phyloP scores from a whole-genome alignment of 1,140 invertebrate species.

The Drosophila aff. region DNA sequence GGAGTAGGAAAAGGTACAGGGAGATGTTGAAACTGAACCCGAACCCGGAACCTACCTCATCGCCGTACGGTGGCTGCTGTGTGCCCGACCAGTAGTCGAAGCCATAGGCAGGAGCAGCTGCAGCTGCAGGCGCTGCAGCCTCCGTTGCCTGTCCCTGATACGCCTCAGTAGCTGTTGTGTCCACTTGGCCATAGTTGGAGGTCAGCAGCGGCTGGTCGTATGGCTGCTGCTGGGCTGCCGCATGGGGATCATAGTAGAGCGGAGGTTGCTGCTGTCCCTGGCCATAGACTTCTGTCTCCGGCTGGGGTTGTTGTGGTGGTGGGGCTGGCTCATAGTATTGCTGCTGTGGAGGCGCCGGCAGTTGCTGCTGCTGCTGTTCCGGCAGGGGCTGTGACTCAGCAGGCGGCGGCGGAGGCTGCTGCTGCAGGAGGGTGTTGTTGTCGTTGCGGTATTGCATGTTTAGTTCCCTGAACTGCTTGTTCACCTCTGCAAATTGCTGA shows the following conservation, averaged over 20 bases:
- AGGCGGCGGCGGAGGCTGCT: neutral
- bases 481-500: constrained; percentile 82
- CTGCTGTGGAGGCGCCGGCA: neutral
- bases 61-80: constrained; percentile 68
- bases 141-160: constrained; percentile 23
- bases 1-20: neutral
- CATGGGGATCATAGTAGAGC: constrained; percentile 70
- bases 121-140: constrained; percentile 2
- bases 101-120: constrained; percentile 18
- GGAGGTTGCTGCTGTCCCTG: constrained; percentile 14
- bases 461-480: constrained; percentile 79
- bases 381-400: constrained; percentile 37
- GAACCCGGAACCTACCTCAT: constrained; percentile 57
- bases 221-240: constrained; percentile 26
- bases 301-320: constrained; percentile 21
- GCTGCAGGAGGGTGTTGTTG: neutral
- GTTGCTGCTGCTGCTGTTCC: neutral
- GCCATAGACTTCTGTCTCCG: constrained; percentile 34
- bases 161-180: constrained; percentile 6
- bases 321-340: constrained; percentile 64
- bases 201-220: constrained; percentile 38
- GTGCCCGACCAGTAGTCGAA: constrained; percentile 67
- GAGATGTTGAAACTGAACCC: neutral
- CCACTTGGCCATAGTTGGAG: constrained; percentile 26
- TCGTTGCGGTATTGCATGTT: constrained; percentile 75